These are phyloP conservation scores for Chrysochloris asiatica DNA, from an alignment of 2,113 vertebrate genomes.

Conservation along the genomic window DNA sequence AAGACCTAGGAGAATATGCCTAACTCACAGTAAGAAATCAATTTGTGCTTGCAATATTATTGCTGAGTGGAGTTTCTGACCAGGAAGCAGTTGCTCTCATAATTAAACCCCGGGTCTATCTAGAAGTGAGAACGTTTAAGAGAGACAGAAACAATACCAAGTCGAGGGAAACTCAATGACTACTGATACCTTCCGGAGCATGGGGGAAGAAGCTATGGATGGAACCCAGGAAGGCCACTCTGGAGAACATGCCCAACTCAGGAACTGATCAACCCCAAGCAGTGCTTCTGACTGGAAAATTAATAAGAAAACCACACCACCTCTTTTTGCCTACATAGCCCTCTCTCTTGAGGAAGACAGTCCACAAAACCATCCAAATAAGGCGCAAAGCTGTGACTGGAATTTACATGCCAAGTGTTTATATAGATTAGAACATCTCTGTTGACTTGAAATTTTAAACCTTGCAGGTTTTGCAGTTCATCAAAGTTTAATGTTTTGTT, in stretches of 20 bases:
- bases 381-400: constrained; percentile 41
- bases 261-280: neutral
- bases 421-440: constrained; percentile 63
- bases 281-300: rapidly evolving
- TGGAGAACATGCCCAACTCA: neutral
- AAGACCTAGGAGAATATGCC: neutral
- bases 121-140: neutral
- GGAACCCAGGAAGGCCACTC: neutral
- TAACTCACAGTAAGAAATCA: neutral
- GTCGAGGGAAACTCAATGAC: neutral
- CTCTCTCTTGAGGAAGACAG: neutral
- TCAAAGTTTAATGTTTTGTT: constrained; percentile 64
- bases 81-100: neutral
- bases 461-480: constrained; percentile 66
- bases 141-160: neutral
- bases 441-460: constrained; percentile 59
- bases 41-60: neutral
- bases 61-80: neutral
- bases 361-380: constrained; percentile 29
- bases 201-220: neutral
- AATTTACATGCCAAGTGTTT: constrained; percentile 43
- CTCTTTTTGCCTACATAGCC: constrained; percentile 44
- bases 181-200: rapidly evolving
- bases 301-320: constrained; percentile 55
- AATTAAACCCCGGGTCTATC: neutral